Evolutionary conservation across 2,797 vertebrate genomes (phyloP).

Genomic region (Sparus aurata): DNA sequence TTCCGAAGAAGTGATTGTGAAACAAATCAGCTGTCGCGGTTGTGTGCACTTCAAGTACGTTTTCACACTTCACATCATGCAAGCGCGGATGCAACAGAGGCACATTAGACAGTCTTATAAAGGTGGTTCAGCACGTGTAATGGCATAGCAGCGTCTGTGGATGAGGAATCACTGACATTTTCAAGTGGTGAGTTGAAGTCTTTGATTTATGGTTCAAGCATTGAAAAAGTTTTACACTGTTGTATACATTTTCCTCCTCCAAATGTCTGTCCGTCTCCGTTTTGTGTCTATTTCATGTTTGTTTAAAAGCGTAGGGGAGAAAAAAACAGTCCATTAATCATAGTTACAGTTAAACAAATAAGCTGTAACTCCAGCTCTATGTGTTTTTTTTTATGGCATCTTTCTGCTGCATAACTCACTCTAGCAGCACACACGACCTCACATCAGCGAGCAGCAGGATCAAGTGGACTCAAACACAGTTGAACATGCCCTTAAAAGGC

Average conservation of each 20-base stretch:
- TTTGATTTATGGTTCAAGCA: conserved; percentile 12
- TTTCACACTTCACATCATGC: conserved; percentile 10
- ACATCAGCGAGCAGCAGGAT: conserved; percentile 63
- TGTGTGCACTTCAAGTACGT: background rate
- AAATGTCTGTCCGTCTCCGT: background rate
- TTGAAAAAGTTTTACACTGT: background rate
- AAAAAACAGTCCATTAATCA: background rate
- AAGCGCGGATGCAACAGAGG: conserved; percentile 1
- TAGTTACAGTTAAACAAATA: conserved; percentile 8
- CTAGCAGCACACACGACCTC: conserved; percentile 43
- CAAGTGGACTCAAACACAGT: conserved; percentile 73
- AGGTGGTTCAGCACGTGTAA: background rate
- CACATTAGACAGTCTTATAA: background rate
- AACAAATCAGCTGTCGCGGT: conserved; percentile 35
- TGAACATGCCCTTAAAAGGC: conserved; percentile 87
- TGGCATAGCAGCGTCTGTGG: conserved; percentile 5
- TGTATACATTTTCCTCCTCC: background rate
- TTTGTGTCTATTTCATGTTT: background rate
- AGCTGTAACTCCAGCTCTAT: conserved; percentile 4
- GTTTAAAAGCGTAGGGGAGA: background rate
- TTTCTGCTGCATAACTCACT: conserved; percentile 38
- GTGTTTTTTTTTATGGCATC: conserved; percentile 21
- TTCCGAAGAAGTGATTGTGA: conserved; percentile 55
- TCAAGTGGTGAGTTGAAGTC: conserved; percentile 44
- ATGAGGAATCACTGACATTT: conserved; percentile 8